phyloP scores from a whole-genome alignment of 1,140 invertebrate species.

The Temnothorax curvispinosus region DNA sequence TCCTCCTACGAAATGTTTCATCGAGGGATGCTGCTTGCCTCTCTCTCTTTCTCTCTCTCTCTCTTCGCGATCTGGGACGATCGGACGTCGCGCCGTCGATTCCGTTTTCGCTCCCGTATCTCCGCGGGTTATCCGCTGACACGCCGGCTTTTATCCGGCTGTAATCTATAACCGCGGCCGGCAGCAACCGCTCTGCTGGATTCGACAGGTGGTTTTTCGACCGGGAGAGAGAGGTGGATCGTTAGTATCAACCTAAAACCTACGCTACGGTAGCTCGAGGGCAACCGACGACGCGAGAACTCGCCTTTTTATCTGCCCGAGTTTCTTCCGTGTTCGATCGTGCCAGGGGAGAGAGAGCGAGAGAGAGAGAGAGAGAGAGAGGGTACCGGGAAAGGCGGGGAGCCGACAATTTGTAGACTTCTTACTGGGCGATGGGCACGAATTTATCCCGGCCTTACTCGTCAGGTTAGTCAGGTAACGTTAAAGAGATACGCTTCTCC shows the following conservation, averaged over 20 bases:
- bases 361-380: not conserved
- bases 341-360: too few relatives aligned
- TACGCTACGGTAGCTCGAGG: slow-evolving; percentile 43
- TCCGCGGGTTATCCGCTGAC: slow-evolving; percentile 50
- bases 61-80: not conserved
- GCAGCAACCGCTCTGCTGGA: slow-evolving; percentile 26
- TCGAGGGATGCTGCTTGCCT: not conserved
- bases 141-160: slow-evolving; percentile 51
- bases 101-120: slow-evolving; percentile 50
- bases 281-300: slow-evolving; percentile 37
- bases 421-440: slow-evolving; percentile 20
- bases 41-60: not conserved
- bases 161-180: slow-evolving; percentile 55
- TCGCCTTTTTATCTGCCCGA: slow-evolving; percentile 38
- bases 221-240: slow-evolving; percentile 39
- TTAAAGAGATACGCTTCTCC: not conserved
- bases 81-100: slow-evolving; percentile 36
- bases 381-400: too few relatives aligned
- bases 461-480: slow-evolving; percentile 19
- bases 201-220: slow-evolving; percentile 69
- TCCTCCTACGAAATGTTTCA: slow-evolving; percentile 4
- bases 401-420: slow-evolving; percentile 49
- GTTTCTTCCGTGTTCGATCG: slow-evolving; percentile 42
- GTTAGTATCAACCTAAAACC: slow-evolving; percentile 60
- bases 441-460: slow-evolving; percentile 33